Conservation (phyloP, 2,113 vertebrate genomes). For the Phycodurus eques region DNA sequence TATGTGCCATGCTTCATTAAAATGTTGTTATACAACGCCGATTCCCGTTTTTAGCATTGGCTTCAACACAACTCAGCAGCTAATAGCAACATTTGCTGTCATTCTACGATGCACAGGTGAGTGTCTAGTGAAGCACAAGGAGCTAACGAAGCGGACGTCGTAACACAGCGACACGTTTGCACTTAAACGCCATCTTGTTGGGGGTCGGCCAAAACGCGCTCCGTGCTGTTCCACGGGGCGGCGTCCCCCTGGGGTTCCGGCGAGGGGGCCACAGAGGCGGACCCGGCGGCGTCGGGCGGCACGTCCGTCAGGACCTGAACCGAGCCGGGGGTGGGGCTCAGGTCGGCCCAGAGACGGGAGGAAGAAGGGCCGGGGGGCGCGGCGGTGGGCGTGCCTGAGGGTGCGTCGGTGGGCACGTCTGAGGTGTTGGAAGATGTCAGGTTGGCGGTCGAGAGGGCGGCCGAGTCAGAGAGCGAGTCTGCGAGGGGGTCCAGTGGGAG, state of each 20-base stretch:
- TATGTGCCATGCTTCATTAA: background rate
- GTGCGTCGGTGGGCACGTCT: background rate
- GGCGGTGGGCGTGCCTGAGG: constrained; percentile 2
- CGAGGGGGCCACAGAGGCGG: constrained; percentile 1
- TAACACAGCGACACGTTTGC: constrained; percentile 4
- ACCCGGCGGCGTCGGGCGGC: constrained; percentile 17
- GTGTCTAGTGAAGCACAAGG: constrained; percentile 27
- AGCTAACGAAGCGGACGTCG: constrained; percentile 6
- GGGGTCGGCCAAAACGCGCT: constrained; percentile 4
- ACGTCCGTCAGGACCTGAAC: constrained; percentile 19
- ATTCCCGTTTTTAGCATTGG: background rate
- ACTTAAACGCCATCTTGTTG: constrained; percentile 27
- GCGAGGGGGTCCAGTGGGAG: constrained; percentile 5
- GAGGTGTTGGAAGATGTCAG: constrained; percentile 26
- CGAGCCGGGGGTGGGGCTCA: constrained; percentile 18
- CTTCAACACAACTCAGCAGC: constrained; percentile 18
- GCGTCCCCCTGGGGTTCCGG: constrained; percentile 25
- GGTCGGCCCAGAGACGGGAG: background rate
- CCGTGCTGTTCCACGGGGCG: constrained; percentile 33
- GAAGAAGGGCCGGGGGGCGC: constrained; percentile 11
- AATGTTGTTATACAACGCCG: background rate
- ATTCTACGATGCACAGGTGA: constrained; percentile 11
- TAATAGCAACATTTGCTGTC: constrained; percentile 25
- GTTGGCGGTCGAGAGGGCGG: background rate
- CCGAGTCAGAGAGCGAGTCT: constrained; percentile 8